phyloP scores from a whole-genome alignment of 2,113 vertebrate genomes.

The Syrrhaptes paradoxus region DNA sequence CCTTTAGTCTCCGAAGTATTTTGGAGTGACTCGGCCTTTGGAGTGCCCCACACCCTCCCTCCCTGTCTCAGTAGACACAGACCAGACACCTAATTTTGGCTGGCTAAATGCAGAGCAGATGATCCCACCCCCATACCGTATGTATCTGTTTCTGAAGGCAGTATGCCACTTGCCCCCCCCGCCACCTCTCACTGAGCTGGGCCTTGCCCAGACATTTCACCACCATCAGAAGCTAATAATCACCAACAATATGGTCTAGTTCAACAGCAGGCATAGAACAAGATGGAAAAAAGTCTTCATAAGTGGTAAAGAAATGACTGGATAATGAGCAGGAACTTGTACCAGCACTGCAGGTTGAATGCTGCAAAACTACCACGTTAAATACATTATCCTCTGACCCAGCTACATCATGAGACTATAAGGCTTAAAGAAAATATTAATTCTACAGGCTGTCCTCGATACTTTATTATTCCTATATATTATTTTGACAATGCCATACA shows the following conservation, averaged over 20 bases:
- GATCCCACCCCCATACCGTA: rapidly evolving
- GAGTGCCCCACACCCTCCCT: background rate
- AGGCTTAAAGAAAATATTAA: background rate
- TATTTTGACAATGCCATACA: background rate
- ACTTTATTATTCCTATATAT: background rate
- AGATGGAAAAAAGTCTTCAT: background rate
- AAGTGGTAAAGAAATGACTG: background rate
- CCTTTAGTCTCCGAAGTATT: background rate
- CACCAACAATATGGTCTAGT: background rate
- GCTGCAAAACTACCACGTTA: background rate
- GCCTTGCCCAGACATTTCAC: background rate
- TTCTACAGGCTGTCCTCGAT: background rate
- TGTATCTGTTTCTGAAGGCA: background rate
- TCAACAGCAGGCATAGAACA: background rate
- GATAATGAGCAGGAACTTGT: background rate
- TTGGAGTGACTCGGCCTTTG: background rate
- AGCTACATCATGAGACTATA: background rate
- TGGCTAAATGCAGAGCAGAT: background rate
- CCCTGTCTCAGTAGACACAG: background rate
- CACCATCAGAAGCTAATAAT: background rate
- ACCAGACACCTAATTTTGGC: background rate
- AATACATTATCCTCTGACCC: background rate
- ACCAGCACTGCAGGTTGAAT: background rate
- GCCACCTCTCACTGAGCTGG: background rate
- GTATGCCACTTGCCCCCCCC: background rate